A percentile compares a stretch with the other conserved stretches of the same genome.
Evolutionary conservation across 2,888 invertebrate species (phyloP).

Genomic region (Chromoteleia sp.): DNA sequence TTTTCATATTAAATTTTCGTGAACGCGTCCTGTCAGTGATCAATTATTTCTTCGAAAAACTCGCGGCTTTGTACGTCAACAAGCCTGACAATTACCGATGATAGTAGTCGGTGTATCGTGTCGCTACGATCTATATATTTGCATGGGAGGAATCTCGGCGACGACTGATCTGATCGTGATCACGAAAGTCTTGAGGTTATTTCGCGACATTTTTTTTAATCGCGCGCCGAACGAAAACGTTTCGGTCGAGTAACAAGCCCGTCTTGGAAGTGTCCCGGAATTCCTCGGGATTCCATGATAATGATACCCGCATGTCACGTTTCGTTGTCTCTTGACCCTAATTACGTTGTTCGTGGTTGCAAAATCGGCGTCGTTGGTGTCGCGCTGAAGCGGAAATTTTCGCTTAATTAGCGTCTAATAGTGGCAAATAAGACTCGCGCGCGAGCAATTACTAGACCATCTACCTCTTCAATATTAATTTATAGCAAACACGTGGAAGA

Average conservation of each 20-base stretch:
- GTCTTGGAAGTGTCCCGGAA: conserved; percentile 60
- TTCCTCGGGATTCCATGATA: conserved; percentile 51
- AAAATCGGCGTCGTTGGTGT: conserved; percentile 51
- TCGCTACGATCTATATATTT: conserved; percentile 63
- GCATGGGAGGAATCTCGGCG: conserved; percentile 67
- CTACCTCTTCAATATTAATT: conserved; percentile 60
- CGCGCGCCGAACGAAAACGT: conserved; percentile 20
- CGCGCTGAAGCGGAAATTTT: conserved; percentile 52
- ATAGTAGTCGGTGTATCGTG: conserved; percentile 61
- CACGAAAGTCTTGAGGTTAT: conserved; percentile 47
- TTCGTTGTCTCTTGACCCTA: conserved; percentile 62
- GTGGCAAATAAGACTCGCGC: conserved; percentile 63
- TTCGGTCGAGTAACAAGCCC: conserved; percentile 43
- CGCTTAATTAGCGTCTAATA: conserved; percentile 65
- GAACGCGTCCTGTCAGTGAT: conserved; percentile 13
- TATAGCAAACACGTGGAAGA: conserved; percentile 60
- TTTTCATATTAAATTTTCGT: too few relatives aligned
- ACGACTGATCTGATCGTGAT: conserved; percentile 62
- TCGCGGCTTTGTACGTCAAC: conserved; percentile 44
- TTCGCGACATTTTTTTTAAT: conserved; percentile 57
- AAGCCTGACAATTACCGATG: conserved; percentile 66
- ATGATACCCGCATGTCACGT: conserved; percentile 65
- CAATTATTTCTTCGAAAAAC: conserved; percentile 50
- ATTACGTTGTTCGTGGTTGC: conserved; percentile 60
- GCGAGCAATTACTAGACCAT: conserved; percentile 58